Evolutionary conservation across 2,113 vertebrate genomes (phyloP).

Genomic region (human): DNA sequence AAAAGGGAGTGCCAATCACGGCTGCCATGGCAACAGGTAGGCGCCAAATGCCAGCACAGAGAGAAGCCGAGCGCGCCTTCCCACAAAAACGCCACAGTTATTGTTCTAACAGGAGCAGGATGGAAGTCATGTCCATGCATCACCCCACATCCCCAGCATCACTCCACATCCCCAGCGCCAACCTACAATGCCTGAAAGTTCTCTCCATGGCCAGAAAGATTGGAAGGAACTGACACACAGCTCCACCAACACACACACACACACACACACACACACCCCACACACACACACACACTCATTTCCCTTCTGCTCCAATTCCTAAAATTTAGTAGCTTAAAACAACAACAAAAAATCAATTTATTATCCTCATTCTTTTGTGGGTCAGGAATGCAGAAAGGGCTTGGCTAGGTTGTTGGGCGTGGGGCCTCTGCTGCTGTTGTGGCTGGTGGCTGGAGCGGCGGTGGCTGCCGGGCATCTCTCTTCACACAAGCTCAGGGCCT

Average conservation of each 20-base stretch:
- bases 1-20: neutral
- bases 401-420: neutral
- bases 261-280: too few species aligned
- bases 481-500: neutral
- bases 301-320: neutral
- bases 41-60: neutral
- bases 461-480: neutral
- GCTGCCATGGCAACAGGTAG: neutral
- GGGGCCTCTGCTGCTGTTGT: neutral
- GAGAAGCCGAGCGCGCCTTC: neutral
- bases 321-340: neutral
- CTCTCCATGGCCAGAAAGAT: neutral
- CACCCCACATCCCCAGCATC: too few species aligned
- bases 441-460: neutral
- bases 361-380: rapidly evolving
- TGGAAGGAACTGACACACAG: neutral
- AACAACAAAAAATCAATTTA: too few species aligned
- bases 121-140: neutral
- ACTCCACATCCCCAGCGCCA: too few species aligned
- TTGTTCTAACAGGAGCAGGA: neutral
- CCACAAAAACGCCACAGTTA: neutral
- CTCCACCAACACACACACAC: neutral
- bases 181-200: neutral
- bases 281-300: too few species aligned
- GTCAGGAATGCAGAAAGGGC: neutral